phyloP scores from a whole-genome alignment of 2,113 vertebrate genomes.

The Vidua macroura region DNA sequence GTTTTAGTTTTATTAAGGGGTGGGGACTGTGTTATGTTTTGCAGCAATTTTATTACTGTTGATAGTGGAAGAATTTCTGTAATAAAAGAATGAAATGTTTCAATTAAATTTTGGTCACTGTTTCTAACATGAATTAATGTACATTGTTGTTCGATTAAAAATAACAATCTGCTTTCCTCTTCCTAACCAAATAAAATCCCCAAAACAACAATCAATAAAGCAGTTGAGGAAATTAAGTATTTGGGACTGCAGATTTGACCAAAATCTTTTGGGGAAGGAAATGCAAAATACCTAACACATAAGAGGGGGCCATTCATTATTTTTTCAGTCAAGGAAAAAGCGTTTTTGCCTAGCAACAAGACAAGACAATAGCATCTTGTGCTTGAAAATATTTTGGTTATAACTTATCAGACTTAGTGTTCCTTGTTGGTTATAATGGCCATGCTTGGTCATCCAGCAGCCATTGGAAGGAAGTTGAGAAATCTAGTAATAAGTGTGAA shows the following conservation, averaged over 20 bases:
- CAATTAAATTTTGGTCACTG: constrained; percentile 50
- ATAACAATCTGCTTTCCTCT: constrained; percentile 48
- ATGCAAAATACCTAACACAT: background rate
- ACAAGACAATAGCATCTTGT: background rate
- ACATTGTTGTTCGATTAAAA: constrained; percentile 64
- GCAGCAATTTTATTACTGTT: background rate
- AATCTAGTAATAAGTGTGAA: background rate
- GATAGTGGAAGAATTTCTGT: constrained; percentile 11
- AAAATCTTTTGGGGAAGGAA: background rate
- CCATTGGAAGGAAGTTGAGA: background rate
- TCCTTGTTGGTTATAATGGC: background rate
- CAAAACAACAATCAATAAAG: constrained; percentile 30
- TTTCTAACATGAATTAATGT: constrained; percentile 27
- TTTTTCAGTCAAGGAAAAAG: constrained; percentile 11
- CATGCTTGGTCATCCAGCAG: background rate
- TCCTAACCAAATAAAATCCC: constrained; percentile 33
- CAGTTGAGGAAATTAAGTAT: constrained; percentile 46
- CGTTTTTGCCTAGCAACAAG: background rate
- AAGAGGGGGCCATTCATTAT: background rate
- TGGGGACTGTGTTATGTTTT: background rate
- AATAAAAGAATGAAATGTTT: constrained; percentile 49
- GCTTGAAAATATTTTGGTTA: background rate
- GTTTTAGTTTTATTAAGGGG: background rate
- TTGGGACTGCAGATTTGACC: background rate
- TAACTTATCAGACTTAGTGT: background rate